Evolutionary conservation across 2,888 invertebrate genomes (phyloP).

Genomic region (Andrena trimmerana): DNA sequence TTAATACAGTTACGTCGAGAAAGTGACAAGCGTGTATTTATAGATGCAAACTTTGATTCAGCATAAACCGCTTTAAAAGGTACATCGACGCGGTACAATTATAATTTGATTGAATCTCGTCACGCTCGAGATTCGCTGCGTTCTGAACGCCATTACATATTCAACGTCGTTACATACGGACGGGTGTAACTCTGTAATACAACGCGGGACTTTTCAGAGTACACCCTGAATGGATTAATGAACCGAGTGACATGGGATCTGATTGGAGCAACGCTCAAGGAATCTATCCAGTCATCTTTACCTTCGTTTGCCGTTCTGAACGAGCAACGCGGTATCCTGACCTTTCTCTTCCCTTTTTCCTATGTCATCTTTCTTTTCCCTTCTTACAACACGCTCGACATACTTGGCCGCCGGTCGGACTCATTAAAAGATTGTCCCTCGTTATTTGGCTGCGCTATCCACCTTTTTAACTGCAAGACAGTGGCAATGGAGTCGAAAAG

Average conservation of each 20-base stretch:
- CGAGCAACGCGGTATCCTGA: slow-evolving; percentile 64
- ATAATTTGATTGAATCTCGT: slow-evolving; percentile 70
- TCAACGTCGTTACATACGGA: slow-evolving; percentile 65
- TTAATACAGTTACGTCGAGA: slow-evolving; percentile 21
- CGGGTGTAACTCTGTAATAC: slow-evolving; percentile 67
- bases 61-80: slow-evolving; percentile 46
- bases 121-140: slow-evolving; percentile 58
- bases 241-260: slow-evolving; percentile 81
- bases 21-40: slow-evolving; percentile 35
- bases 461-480: neutral
- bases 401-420: slow-evolving; percentile 41
- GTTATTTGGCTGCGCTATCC: neutral
- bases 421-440: slow-evolving; percentile 26
- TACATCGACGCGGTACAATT: slow-evolving; percentile 56
- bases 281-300: slow-evolving; percentile 76
- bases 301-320: slow-evolving; percentile 71
- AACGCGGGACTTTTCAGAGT: slow-evolving; percentile 64
- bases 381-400: slow-evolving; percentile 24
- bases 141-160: slow-evolving; percentile 60
- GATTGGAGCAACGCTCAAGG: slow-evolving; percentile 78
- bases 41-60: slow-evolving; percentile 44
- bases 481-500: neutral
- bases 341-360: slow-evolving; percentile 53
- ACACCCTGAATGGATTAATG: slow-evolving; percentile 77
- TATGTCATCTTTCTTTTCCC: slow-evolving; percentile 49